Conservation (phyloP, 2,113 vertebrate genomes). For the Myrmophylax atrothorax region DNA sequence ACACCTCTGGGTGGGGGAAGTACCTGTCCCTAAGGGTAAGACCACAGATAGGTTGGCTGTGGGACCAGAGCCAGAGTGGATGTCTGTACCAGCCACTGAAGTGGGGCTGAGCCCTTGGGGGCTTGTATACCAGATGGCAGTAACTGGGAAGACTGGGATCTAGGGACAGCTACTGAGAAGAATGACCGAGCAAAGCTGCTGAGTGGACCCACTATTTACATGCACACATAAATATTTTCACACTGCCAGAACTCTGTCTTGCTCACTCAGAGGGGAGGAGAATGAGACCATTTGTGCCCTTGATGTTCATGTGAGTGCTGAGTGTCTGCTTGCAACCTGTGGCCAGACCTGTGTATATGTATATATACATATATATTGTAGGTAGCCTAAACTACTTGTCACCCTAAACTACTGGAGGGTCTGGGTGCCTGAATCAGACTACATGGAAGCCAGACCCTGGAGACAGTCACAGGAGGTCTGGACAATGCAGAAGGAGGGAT, state of each 20-base stretch:
- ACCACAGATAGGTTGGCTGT: background rate
- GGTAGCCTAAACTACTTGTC: background rate
- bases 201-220: background rate
- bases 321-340: background rate
- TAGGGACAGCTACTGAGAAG: background rate
- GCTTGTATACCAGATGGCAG: background rate
- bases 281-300: background rate
- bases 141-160: background rate
- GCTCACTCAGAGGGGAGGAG: background rate
- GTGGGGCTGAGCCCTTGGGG: background rate
- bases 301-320: background rate
- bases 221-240: background rate
- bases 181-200: background rate
- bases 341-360: background rate
- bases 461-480: rapidly evolving
- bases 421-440: background rate
- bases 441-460: background rate
- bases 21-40: background rate
- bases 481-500: background rate
- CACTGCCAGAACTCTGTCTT: rapidly evolving
- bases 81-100: background rate
- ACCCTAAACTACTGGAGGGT: background rate
- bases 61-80: too few species aligned
- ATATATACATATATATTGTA: background rate
- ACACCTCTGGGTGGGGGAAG: background rate